phyloP scores from a whole-genome alignment of 2,113 vertebrate genomes.

The Nannospalax galili region DNA sequence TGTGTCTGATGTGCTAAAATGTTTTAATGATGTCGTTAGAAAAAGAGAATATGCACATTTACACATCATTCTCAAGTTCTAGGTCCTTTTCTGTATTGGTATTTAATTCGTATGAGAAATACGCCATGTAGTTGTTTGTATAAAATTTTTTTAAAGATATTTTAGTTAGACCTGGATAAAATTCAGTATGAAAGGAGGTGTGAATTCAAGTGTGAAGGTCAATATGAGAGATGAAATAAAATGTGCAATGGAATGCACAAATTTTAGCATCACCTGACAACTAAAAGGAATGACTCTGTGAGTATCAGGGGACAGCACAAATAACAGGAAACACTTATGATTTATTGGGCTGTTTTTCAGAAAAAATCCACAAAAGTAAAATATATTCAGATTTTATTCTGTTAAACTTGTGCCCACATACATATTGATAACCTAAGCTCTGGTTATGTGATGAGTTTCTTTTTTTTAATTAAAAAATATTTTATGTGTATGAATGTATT shows the following conservation, averaged over 20 bases:
- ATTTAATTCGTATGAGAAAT: constrained; percentile 12
- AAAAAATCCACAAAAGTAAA: not conserved
- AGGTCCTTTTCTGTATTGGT: not conserved
- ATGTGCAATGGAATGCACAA: not conserved
- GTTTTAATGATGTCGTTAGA: not conserved
- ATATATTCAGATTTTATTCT: not conserved
- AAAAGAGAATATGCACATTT: not conserved
- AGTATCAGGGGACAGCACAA: not conserved
- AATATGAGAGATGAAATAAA: not conserved
- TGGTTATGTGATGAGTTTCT: not conserved
- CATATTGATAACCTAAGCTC: not conserved
- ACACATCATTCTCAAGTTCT: not conserved
- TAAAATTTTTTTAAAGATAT: not conserved
- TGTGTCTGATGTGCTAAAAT: not conserved
- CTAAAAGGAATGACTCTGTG: not conserved
- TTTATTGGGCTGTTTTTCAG: not conserved
- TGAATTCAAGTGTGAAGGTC: not conserved
- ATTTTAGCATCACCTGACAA: not conserved
- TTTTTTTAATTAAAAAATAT: too few species aligned
- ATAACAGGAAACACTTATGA: not conserved
- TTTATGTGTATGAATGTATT: too few species aligned
- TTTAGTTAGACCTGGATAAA: constrained; percentile 7
- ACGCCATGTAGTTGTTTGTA: not conserved
- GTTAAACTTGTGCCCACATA: not conserved
- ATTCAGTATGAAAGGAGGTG: not conserved